These are phyloP conservation scores for Caiman crocodilus DNA, from an alignment of 2,797 vertebrate species.

Conservation along the genomic window DNA sequence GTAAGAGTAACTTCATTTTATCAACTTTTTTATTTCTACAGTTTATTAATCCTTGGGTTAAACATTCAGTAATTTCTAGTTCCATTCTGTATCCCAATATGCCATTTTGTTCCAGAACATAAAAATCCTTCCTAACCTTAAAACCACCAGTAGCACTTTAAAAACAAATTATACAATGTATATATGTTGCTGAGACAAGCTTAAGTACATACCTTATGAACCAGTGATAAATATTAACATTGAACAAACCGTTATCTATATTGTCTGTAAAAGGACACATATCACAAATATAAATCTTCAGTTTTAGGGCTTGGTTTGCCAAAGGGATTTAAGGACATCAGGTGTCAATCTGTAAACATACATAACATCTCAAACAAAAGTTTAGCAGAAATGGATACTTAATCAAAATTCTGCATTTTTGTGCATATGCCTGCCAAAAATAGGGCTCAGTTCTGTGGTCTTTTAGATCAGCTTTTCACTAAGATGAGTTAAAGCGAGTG, in stretches of 20 bases:
- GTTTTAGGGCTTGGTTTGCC: not conserved
- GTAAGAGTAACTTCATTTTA: constrained; percentile 21
- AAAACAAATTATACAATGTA: not conserved
- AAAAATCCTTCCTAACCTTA: not conserved
- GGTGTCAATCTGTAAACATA: not conserved
- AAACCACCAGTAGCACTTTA: not conserved
- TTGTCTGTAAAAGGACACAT: accelerated
- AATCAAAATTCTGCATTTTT: accelerated
- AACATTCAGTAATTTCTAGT: not conserved
- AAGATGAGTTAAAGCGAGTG: not conserved
- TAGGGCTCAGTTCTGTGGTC: not conserved
- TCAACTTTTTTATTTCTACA: constrained; percentile 36
- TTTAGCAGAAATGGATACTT: not conserved
- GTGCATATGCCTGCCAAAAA: not conserved
- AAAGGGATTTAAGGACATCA: not conserved
- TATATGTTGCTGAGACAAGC: not conserved
- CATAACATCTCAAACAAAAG: not conserved
- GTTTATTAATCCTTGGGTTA: constrained; percentile 31
- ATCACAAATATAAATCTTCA: accelerated
- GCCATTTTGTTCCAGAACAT: constrained; percentile 3
- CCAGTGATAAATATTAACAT: not conserved
- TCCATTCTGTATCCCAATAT: not conserved
- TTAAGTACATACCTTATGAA: not conserved
- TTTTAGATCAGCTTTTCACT: not conserved
- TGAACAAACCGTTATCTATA: not conserved